phyloP scores from a whole-genome alignment of 2,888 invertebrate species.

The Mechanitis messenoides region DNA sequence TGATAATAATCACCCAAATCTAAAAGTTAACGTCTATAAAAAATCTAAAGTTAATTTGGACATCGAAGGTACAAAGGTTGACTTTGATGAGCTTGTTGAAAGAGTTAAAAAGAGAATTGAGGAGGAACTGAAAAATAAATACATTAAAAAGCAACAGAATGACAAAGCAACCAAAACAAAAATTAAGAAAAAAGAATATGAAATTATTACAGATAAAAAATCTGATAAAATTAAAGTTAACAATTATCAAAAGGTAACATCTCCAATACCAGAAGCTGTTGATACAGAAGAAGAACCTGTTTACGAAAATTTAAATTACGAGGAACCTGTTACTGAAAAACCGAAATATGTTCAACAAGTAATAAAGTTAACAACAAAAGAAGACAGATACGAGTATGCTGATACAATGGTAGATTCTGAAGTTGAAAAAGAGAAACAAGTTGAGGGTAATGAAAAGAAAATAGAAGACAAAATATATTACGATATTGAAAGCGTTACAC shows the following conservation, averaged over 20 bases:
- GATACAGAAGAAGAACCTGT: slow-evolving; percentile 8
- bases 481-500: slow-evolving; percentile 2
- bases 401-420: slow-evolving; percentile 9
- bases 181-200: slow-evolving; percentile 3
- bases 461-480: slow-evolving; percentile 1
- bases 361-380: neutral
- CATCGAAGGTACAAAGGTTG: slow-evolving; percentile 9
- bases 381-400: slow-evolving; percentile 17
- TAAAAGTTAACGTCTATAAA: slow-evolving; percentile 4
- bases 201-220: neutral
- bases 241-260: neutral
- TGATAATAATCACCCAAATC: neutral
- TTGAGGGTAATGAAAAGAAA: neutral
- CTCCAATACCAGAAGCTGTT: neutral
- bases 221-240: neutral
- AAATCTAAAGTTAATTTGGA: slow-evolving; percentile 2
- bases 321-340: slow-evolving; percentile 14
- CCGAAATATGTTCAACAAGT: slow-evolving; percentile 4
- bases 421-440: neutral
- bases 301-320: slow-evolving; percentile 13
- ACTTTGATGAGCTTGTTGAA: slow-evolving; percentile 25
- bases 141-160: neutral
- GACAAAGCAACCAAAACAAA: neutral
- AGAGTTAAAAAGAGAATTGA: slow-evolving; percentile 22
- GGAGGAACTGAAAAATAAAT: slow-evolving; percentile 15